Evolutionary conservation across 1,140 invertebrate genomes (phyloP).

Genomic region (Andricus grossulariae): DNA sequence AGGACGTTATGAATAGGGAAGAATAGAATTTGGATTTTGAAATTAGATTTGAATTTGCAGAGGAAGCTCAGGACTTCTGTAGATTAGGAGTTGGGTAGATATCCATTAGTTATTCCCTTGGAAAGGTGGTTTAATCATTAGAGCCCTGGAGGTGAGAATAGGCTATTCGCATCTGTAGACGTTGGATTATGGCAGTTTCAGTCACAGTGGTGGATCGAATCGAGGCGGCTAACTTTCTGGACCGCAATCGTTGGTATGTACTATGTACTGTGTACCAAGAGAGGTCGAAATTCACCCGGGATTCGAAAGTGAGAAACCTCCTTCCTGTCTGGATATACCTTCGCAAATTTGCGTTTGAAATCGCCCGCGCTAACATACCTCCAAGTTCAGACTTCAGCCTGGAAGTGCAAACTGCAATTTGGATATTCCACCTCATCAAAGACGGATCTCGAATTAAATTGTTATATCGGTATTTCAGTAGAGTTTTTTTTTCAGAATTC

Average conservation of each 20-base stretch:
- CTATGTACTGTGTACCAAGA: conserved; percentile 24
- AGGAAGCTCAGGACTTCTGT: neutral
- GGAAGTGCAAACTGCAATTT: neutral
- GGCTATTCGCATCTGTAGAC: conserved; percentile 45
- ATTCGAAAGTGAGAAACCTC: conserved; percentile 54
- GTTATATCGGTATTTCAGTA: neutral
- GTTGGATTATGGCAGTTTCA: conserved; percentile 44
- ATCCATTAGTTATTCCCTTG: conserved; percentile 38
- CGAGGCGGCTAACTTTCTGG: conserved; percentile 50
- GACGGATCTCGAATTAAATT: neutral
- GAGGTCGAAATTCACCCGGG: conserved; percentile 54
- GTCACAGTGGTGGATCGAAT: conserved; percentile 40
- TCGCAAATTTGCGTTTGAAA: conserved; percentile 59
- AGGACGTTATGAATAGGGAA: no score
- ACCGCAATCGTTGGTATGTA: conserved; percentile 49
- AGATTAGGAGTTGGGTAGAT: conserved; percentile 1
- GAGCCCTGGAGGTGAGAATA: conserved; percentile 48
- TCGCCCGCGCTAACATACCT: conserved; percentile 40
- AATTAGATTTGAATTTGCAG: conserved; percentile 27
- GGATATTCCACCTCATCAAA: neutral
- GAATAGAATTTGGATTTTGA: conserved; percentile 38
- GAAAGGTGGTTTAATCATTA: conserved; percentile 48
- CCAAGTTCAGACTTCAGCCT: neutral
- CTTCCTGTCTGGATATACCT: conserved; percentile 41
- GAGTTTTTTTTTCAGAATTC: no score